Evolutionary conservation across 2,797 vertebrate species (phyloP).

Genomic region (Buphagus erythrorhynchus): DNA sequence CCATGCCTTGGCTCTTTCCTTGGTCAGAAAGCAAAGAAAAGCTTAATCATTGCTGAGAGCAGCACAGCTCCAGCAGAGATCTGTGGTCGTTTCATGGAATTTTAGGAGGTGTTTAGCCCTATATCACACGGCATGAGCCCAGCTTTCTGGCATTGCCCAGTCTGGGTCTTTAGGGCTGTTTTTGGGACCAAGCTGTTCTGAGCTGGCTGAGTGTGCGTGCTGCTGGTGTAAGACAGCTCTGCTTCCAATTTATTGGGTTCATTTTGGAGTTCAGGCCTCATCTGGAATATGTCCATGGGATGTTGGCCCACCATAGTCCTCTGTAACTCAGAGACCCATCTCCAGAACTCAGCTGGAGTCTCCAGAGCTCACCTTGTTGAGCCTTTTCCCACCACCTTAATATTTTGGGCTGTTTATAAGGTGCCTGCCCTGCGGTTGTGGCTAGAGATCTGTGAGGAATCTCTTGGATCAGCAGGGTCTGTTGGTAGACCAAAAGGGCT

Average conservation of each 20-base stretch:
- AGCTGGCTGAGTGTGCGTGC: accelerated
- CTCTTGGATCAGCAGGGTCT: accelerated
- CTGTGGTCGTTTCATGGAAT: not conserved
- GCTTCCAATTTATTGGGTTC: not conserved
- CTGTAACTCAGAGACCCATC: not conserved
- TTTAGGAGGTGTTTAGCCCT: not conserved
- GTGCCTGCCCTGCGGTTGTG: not conserved
- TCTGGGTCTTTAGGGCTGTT: not conserved
- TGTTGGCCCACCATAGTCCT: not conserved
- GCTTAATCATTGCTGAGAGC: not conserved
- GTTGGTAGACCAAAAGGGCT: not conserved
- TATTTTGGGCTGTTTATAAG: not conserved
- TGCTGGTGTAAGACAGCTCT: accelerated
- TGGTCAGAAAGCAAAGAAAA: not conserved
- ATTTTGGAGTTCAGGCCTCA: not conserved
- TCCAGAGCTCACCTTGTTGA: not conserved
- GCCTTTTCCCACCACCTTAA: not conserved
- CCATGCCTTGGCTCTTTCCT: accelerated
- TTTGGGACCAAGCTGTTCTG: not conserved
- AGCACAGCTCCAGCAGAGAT: not conserved
- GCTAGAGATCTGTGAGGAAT: not conserved
- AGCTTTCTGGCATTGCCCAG: not conserved
- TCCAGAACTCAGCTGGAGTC: not conserved
- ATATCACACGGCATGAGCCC: not conserved
- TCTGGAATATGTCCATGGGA: not conserved